A percentile compares a stretch with the other conserved stretches of the same genome.
These are phyloP conservation scores for Ferdinandea cuprea DNA, from an alignment of 2,888 invertebrate genomes.

Conservation along the genomic window DNA sequence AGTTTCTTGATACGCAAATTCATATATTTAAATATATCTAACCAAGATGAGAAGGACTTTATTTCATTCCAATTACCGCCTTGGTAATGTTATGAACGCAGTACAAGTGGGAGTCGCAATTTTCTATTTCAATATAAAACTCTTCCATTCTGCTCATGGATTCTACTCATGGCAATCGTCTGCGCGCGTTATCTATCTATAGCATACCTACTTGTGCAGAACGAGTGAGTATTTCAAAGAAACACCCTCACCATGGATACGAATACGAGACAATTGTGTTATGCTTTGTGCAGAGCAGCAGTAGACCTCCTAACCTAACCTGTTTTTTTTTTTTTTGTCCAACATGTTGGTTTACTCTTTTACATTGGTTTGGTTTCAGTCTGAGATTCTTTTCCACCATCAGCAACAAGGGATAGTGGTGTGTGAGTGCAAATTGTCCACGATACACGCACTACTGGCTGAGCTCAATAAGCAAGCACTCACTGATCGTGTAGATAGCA, in stretches of 20 bases:
- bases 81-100: too few relatives aligned
- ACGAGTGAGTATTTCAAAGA: slow-evolving; percentile 37
- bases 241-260: slow-evolving; percentile 43
- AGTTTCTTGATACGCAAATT: too few relatives aligned
- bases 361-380: neutral
- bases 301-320: slow-evolving; percentile 51
- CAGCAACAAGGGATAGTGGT: neutral
- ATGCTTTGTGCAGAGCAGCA: slow-evolving; percentile 56
- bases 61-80: too few relatives aligned
- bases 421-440: slow-evolving; percentile 1
- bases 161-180: neutral
- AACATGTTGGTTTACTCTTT: slow-evolving; percentile 31
- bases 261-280: slow-evolving; percentile 1
- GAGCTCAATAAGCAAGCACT: slow-evolving; percentile 31
- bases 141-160: too few relatives aligned
- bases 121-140: too few relatives aligned
- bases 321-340: slow-evolving; percentile 48
- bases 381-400: neutral
- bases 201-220: slow-evolving; percentile 46
- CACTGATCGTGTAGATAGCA: slow-evolving; percentile 54
- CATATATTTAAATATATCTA: too few relatives aligned
- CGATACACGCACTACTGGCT: neutral
- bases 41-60: too few relatives aligned
- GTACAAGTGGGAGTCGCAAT: too few relatives aligned
- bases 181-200: slow-evolving; percentile 1